Percentiles rank a stretch among this genome's conserved stretches.
Conservation (phyloP, 2,113 vertebrate species). For the Hylia prasina region DNA sequence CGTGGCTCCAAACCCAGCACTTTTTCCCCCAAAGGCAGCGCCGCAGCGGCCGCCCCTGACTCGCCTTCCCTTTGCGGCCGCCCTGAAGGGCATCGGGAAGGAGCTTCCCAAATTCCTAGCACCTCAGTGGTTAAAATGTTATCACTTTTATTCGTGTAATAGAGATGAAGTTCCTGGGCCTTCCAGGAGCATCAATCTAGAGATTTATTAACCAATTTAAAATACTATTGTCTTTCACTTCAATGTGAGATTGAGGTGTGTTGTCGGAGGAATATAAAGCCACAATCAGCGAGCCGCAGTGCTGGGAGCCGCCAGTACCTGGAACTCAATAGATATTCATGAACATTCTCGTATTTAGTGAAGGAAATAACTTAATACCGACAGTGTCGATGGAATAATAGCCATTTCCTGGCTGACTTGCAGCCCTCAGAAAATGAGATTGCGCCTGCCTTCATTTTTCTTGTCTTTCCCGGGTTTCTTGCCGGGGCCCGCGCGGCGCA, state of each 20-base stretch:
- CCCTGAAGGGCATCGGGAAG: conserved; percentile 31
- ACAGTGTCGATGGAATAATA: conserved; percentile 98
- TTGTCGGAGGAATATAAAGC: conserved; percentile 89
- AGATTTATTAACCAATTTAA: conserved; percentile 99
- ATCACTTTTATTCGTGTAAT: conserved; percentile 79
- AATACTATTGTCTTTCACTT: conserved; percentile 99
- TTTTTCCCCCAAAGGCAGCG: neutral
- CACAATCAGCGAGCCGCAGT: conserved; percentile 84
- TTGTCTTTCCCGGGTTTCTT: conserved; percentile 89
- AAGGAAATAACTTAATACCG: conserved; percentile 99
- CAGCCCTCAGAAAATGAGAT: conserved; percentile 99
- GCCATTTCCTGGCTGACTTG: conserved; percentile 99
- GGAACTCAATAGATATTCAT: conserved; percentile 99
- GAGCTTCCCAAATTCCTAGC: conserved; percentile 53
- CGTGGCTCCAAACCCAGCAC: neutral
- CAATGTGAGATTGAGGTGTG: conserved; percentile 91
- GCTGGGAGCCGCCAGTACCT: conserved; percentile 87
- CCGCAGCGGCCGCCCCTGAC: fast-evolving
- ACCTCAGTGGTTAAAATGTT: conserved; percentile 74
- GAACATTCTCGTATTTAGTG: conserved; percentile 99
- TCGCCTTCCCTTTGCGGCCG: fast-evolving
- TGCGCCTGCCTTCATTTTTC: conserved; percentile 95
- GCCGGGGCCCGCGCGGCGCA: conserved; percentile 68
- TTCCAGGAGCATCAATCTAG: conserved; percentile 85
- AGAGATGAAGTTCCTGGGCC: conserved; percentile 84